phyloP scores from a whole-genome alignment of 2,888 invertebrate species.

The Neoitamus cyanurus region DNA sequence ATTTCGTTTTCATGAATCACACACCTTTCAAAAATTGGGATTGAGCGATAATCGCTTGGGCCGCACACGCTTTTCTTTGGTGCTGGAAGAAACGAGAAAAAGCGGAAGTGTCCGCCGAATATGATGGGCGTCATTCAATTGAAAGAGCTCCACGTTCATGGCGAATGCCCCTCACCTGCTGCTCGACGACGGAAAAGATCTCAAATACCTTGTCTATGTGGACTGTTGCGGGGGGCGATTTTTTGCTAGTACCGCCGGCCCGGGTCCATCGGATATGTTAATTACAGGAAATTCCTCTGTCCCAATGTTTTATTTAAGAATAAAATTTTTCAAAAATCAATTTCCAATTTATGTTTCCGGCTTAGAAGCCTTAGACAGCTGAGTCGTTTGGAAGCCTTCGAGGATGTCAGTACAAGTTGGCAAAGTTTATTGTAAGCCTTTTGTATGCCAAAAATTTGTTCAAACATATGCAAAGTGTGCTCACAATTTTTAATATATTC shows the following conservation, averaged over 20 bases:
- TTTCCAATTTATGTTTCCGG: background rate
- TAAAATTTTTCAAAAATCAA: background rate
- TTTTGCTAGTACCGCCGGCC: background rate
- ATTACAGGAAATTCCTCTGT: background rate
- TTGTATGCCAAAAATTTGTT: no score
- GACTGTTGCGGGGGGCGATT: background rate
- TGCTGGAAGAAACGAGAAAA: background rate
- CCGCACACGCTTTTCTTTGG: background rate
- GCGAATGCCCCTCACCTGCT: background rate
- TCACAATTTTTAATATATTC: no score
- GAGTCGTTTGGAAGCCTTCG: no score
- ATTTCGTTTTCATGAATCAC: conserved; percentile 15
- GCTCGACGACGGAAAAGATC: no score
- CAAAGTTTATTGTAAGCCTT: no score
- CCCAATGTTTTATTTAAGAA: background rate
- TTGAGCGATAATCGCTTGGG: background rate
- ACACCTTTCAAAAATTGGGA: background rate
- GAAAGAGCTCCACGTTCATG: background rate
- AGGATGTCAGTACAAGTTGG: no score
- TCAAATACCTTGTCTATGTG: no score
- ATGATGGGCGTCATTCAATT: background rate
- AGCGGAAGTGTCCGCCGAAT: conserved; percentile 34
- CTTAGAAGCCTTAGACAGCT: background rate
- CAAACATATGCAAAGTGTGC: no score
- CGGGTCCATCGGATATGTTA: background rate